These are phyloP conservation scores for Tenodera sinensis DNA, from an alignment of 2,888 invertebrate genomes.

Conservation along the genomic window DNA sequence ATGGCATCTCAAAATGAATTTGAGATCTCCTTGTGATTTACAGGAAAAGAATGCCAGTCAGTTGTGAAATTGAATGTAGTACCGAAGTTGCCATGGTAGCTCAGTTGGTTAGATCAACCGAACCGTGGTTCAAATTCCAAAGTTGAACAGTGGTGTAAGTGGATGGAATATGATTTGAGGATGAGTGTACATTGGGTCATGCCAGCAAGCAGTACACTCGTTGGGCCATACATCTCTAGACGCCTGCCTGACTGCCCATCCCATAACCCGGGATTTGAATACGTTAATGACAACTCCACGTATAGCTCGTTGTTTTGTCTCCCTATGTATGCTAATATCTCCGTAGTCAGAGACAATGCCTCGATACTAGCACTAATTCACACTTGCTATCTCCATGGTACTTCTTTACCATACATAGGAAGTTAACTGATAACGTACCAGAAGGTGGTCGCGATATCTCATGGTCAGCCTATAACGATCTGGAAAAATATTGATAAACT, in stretches of 20 bases:
- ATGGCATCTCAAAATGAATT: too few species aligned
- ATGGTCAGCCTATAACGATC: too few species aligned
- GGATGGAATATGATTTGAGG: background rate
- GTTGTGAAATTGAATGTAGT: too few species aligned
- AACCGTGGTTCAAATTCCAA: too few species aligned
- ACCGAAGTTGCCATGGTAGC: too few species aligned
- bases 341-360: background rate
- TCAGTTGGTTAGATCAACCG: too few species aligned
- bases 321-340: conserved; percentile 7
- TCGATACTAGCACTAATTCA: background rate
- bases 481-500: too few species aligned
- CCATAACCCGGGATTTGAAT: background rate
- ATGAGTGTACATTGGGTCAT: background rate
- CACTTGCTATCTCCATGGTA: background rate
- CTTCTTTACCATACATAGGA: background rate
- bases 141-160: background rate
- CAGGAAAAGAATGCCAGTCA: too few species aligned
- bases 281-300: conserved; percentile 6
- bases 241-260: background rate
- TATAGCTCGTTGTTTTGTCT: conserved; percentile 5
- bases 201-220: background rate
- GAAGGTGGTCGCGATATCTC: too few species aligned
- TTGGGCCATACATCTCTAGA: background rate
- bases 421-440: background rate
- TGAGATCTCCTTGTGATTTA: too few species aligned